Evolutionary conservation across 1,140 invertebrate genomes (phyloP).

Genomic region (Aphidius ervi): DNA sequence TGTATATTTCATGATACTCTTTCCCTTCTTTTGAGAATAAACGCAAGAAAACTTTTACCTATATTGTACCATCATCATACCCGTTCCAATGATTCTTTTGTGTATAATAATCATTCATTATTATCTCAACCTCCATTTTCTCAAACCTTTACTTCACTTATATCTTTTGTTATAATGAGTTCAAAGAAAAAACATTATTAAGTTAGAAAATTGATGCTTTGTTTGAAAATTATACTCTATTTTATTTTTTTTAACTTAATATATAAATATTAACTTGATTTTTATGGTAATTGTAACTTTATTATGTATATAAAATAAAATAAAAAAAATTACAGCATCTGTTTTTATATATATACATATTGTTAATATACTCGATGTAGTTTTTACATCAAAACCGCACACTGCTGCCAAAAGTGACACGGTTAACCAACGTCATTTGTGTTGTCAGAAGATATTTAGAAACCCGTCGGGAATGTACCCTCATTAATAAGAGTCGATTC

Average conservation of each 20-base stretch:
- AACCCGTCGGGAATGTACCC: conserved; percentile 28
- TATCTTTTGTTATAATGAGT: conserved; percentile 39
- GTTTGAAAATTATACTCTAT: conserved; percentile 51
- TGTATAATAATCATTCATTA: conserved; percentile 51
- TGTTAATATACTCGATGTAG: too few species aligned
- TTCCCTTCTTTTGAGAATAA: too few species aligned
- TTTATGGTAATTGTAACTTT: too few species aligned
- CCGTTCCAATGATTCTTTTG: conserved; percentile 5
- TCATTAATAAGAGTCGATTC: conserved; percentile 31
- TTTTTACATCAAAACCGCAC: not conserved
- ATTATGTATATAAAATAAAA: too few species aligned
- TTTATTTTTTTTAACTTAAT: conserved; percentile 14
- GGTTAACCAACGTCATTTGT: conserved; percentile 12
- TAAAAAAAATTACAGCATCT: too few species aligned
- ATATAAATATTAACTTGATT: too few species aligned
- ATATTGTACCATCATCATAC: not conserved
- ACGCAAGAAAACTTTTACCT: too few species aligned
- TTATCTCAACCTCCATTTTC: conserved; percentile 36
- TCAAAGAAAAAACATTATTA: conserved; percentile 37
- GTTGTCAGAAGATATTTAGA: not conserved
- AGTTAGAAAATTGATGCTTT: conserved; percentile 48
- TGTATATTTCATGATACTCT: too few species aligned
- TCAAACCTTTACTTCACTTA: not conserved
- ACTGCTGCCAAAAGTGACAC: conserved; percentile 6
- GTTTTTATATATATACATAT: too few species aligned